Evolutionary conservation across 2,113 vertebrate genomes (phyloP).

Genomic region (Cyprinodon brontotheroides): DNA sequence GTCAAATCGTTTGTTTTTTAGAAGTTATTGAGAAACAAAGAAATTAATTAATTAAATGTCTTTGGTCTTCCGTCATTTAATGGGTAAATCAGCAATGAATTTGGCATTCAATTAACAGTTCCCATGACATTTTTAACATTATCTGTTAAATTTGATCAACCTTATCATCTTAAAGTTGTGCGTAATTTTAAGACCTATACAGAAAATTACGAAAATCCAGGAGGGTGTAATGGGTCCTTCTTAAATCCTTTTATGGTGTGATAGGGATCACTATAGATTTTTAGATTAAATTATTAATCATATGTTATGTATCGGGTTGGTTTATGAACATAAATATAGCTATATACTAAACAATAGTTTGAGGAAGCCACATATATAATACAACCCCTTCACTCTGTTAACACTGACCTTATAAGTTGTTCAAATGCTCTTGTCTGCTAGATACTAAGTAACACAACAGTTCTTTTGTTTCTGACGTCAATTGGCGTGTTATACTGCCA

Average conservation of each 20-base stretch:
- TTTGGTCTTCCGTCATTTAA: neutral
- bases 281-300: neutral
- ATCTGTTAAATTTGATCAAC: neutral
- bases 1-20: neutral
- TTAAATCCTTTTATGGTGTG: neutral
- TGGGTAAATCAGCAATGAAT: neutral
- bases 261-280: neutral
- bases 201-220: neutral
- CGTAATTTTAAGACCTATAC: neutral
- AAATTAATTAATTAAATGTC: neutral
- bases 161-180: neutral
- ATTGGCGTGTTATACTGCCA: conserved; percentile 58
- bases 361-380: neutral
- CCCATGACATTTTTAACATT: neutral
- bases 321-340: neutral
- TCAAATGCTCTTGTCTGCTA: conserved; percentile 46
- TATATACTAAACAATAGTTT: neutral
- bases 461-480: conserved; percentile 67
- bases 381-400: conserved; percentile 23
- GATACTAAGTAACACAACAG: conserved; percentile 69
- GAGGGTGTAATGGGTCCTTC: no score
- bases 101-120: neutral
- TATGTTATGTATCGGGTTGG: neutral
- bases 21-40: neutral
- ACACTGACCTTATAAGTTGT: conserved; percentile 40